A percentile compares a stretch with the other conserved stretches of the same genome.
These are phyloP conservation scores for Achlya flavicornis DNA, from an alignment of 2,888 invertebrate species.

Conservation along the genomic window DNA sequence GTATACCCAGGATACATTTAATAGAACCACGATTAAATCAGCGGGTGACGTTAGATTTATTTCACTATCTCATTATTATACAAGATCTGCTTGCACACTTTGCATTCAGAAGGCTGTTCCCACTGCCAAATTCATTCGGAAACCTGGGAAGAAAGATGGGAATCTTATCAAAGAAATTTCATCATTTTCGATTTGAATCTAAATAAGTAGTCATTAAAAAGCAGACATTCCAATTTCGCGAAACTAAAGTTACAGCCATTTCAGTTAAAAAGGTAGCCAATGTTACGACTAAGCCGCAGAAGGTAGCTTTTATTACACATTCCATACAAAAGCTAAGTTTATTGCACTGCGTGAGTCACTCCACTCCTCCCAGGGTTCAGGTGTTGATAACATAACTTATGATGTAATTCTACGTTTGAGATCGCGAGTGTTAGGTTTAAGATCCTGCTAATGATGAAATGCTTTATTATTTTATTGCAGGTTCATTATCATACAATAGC, in stretches of 20 bases:
- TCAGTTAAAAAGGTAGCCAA: constrained; percentile 7
- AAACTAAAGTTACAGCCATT: not conserved
- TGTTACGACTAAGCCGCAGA: constrained; percentile 22
- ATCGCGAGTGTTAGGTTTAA: not conserved
- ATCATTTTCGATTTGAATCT: no score
- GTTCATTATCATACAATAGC: not conserved
- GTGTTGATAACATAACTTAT: constrained; percentile 5
- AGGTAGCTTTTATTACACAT: constrained; percentile 20
- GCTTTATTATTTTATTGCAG: not conserved
- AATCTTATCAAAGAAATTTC: no score
- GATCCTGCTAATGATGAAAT: not conserved
- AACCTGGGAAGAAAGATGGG: no score
- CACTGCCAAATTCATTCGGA: no score
- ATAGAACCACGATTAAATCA: no score
- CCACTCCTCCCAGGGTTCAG: constrained; percentile 10
- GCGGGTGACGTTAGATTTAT: no score
- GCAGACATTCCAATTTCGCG: no score
- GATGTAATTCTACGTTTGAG: not conserved
- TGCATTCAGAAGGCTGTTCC: no score
- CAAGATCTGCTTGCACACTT: no score
- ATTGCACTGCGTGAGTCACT: constrained; percentile 26
- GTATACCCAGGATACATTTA: no score
- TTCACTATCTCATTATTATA: no score
- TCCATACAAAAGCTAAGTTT: constrained; percentile 27
- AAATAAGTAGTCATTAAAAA: no score